Evolutionary conservation across 2,113 vertebrate genomes (phyloP), one percentile per base, ranked within the genome.

Genomic region (Amblyopsis rosae): DNA sequence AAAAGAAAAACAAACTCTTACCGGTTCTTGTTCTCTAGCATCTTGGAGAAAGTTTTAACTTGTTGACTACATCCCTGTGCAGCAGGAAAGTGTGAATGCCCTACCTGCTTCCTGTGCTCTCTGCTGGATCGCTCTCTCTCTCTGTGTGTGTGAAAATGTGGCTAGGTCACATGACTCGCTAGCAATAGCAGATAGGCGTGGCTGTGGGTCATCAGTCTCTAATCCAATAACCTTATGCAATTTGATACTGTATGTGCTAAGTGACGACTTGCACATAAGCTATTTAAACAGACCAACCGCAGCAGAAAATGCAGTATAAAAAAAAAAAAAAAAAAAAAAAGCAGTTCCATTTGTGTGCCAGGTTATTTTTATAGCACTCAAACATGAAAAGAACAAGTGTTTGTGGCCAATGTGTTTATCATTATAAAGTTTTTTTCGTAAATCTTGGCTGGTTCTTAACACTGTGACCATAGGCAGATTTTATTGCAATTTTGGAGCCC

Each of bases 151-250:
- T 54, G 53, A 78, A 54, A 73, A 72, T 67, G 48, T 68, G 65
- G 59, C n/a, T 51, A 45, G 82, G 72, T 86, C 86, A 88, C 75
- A 76, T 82, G 88, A 85, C 50, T 62, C 33, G 32, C 59, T 70
- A 72, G 5, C 63, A 35, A 61, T 59, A 73, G 64, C 73, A 77
- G 72, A 86, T 12, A 75, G 71, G 71, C 41, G 66, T 59, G 58
- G 63, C 60, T 54, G 62, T 26, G 62, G 72, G 69, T 83, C 81
- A 79, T 79, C 75, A 86, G 56, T 51, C 62, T 59, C 67, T 81
- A 88, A 88, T 86, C 80, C 86, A 86, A 71, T 82, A 88, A 86
- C 71, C 74, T 75, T 55, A 76, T 82, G 73, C 62, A 74, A 73
- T 77, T 72, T 75, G 32, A 26, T 26, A 26, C 26, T 58, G 73